Percentiles rank a stretch among this genome's conserved stretches.
Evolutionary conservation across 2,888 invertebrate species (phyloP).

Genomic region (Heliconius charithonia): DNA sequence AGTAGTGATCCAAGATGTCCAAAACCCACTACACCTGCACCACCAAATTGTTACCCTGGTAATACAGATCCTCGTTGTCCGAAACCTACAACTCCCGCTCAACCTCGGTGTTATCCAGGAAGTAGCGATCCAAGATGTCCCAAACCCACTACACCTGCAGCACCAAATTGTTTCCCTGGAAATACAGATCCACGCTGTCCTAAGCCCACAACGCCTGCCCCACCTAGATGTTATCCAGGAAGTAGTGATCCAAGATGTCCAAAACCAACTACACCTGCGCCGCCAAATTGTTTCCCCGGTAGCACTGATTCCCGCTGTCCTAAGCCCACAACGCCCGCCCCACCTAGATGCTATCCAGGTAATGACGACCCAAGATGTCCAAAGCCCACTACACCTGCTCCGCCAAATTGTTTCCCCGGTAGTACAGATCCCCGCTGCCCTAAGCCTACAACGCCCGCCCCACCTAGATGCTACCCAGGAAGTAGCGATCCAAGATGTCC

Average conservation of each 20-base stretch:
- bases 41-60: conserved; percentile 35
- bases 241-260: background rate
- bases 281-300: too few species aligned
- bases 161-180: conserved; percentile 51
- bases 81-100: conserved; percentile 19
- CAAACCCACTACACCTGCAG: conserved; percentile 47
- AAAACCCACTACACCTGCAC: conserved; percentile 38
- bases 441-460: too few species aligned
- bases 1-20: conserved; percentile 48
- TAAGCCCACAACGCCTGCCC: conserved; percentile 37
- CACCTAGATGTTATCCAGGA: conserved; percentile 12
- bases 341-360: too few species aligned
- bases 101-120: conserved; percentile 51
- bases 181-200: conserved; percentile 52
- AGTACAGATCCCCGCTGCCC: too few species aligned
- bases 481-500: too few species aligned
- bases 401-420: too few species aligned
- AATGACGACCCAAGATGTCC: too few species aligned
- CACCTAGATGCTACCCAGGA: too few species aligned
- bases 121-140: conserved; percentile 52
- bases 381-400: too few species aligned
- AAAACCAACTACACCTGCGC: too few species aligned
- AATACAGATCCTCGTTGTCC: conserved; percentile 49
- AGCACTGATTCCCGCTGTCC: too few species aligned
- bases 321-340: too few species aligned